These are phyloP conservation scores for Tetranychus piercei DNA, from an alignment of 2,888 invertebrate genomes.

Conservation along the genomic window DNA sequence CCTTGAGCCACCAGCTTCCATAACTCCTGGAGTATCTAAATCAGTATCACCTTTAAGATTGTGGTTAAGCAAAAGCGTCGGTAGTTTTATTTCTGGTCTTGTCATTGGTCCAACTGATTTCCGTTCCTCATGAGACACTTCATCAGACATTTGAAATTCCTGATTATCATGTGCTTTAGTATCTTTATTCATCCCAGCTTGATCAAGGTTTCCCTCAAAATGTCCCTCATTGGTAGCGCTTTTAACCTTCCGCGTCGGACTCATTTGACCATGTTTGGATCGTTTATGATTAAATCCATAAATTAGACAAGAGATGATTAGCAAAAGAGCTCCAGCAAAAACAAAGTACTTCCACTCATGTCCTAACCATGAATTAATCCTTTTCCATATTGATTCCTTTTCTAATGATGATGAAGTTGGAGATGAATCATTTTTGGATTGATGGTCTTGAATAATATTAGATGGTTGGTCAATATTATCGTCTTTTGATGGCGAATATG, in stretches of 20 bases:
- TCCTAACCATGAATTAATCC: background rate
- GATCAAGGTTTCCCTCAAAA: background rate
- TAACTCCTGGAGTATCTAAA: background rate
- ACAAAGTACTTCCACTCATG: background rate
- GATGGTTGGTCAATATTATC: too few relatives aligned
- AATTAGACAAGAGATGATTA: background rate
- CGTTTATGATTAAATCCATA: background rate
- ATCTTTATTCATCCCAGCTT: too few relatives aligned
- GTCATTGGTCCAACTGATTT: background rate
- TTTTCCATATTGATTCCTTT: background rate
- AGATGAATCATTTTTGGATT: background rate
- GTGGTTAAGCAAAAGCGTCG: background rate
- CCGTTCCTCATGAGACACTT: background rate
- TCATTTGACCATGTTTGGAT: background rate
- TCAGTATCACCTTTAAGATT: background rate
- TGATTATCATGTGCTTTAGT: background rate
- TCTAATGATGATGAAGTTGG: background rate
- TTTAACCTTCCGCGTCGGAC: background rate
- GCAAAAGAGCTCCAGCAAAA: background rate
- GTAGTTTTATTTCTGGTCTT: background rate
- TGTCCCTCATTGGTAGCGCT: background rate
- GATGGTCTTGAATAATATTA: too few relatives aligned
- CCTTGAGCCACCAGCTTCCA: background rate
- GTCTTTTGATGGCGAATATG: too few relatives aligned
- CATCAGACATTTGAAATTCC: background rate